phyloP scores from a whole-genome alignment of 2,888 invertebrate genomes.

The Hermaeophaga mercurialis region DNA sequence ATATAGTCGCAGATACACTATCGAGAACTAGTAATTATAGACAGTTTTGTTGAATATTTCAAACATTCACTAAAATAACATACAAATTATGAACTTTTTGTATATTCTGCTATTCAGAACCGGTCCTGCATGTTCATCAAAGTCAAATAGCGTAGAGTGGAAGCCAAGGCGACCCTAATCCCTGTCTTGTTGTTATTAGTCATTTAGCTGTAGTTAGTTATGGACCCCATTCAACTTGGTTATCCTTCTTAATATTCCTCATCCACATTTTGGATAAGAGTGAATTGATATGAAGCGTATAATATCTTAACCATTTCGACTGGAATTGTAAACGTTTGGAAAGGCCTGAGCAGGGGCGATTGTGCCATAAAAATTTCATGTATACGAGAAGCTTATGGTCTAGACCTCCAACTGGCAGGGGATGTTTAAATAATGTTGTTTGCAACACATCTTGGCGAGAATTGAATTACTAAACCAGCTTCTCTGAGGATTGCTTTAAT shows the following conservation, averaged over 20 bases:
- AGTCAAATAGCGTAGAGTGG: conserved; percentile 1
- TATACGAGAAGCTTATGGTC: neutral
- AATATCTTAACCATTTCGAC: conserved; percentile 9
- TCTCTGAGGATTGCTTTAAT: no score
- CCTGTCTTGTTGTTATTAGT: conserved; percentile 14
- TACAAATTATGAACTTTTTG: no score
- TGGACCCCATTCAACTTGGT: conserved; percentile 12
- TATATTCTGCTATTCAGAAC: no score
- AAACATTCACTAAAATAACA: no score
- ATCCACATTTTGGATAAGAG: conserved; percentile 1
- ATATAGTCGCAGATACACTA: no score
- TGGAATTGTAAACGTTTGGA: conserved; percentile 1
- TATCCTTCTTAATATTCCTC: conserved; percentile 15
- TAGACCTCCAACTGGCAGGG: neutral
- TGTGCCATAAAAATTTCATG: conserved; percentile 7
- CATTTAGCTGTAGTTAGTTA: conserved; percentile 11
- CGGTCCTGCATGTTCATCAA: neutral
- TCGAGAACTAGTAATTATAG: no score
- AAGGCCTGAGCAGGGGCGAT: neutral
- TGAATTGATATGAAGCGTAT: conserved; percentile 8
- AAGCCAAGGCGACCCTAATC: conserved; percentile 9
- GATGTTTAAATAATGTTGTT: no score
- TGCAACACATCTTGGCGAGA: no score
- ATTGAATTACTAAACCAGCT: no score
- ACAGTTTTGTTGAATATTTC: no score